These are phyloP conservation scores for Pemphredon lugubris DNA, from an alignment of 2,888 invertebrate species.

Conservation along the genomic window DNA sequence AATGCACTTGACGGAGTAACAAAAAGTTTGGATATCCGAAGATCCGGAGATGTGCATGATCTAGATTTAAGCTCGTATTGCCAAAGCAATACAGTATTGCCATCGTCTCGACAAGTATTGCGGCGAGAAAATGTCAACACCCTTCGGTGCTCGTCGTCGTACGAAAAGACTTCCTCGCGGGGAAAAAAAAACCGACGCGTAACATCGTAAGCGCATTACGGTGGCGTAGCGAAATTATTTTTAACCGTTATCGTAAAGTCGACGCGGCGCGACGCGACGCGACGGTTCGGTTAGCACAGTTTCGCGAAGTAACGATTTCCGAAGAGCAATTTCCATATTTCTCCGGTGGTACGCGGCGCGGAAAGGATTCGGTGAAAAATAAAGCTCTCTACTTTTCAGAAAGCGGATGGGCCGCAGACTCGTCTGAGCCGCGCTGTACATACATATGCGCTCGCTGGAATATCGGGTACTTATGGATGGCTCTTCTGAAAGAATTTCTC, in stretches of 20 bases:
- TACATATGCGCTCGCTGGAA: background rate
- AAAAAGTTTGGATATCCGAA: no score
- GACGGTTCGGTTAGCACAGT: slow-evolving; percentile 5
- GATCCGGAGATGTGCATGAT: no score
- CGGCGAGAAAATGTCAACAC: no score
- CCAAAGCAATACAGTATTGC: no score
- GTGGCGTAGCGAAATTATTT: slow-evolving; percentile 1
- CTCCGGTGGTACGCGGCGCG: slow-evolving; percentile 5
- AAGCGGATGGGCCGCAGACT: slow-evolving; percentile 1
- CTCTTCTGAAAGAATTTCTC: background rate
- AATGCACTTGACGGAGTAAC: no score
- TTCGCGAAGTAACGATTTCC: slow-evolving; percentile 8
- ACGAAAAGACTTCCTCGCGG: no score
- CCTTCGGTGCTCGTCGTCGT: no score
- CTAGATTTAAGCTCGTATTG: no score
- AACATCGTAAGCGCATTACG: no score
- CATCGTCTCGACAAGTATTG: no score
- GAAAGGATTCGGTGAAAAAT: slow-evolving; percentile 9
- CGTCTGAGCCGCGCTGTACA: slow-evolving; percentile 5
- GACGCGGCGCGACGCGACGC: no score
- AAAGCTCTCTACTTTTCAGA: slow-evolving; percentile 1
- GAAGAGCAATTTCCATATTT: slow-evolving; percentile 10
- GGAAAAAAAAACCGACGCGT: no score
- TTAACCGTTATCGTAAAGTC: background rate
- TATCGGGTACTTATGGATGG: slow-evolving; percentile 2